A percentile compares a stretch with the other conserved stretches of the same genome.
These are phyloP conservation scores for Sclerodermus sp. DNA, from an alignment of 2,888 invertebrate genomes.

Conservation along the genomic window DNA sequence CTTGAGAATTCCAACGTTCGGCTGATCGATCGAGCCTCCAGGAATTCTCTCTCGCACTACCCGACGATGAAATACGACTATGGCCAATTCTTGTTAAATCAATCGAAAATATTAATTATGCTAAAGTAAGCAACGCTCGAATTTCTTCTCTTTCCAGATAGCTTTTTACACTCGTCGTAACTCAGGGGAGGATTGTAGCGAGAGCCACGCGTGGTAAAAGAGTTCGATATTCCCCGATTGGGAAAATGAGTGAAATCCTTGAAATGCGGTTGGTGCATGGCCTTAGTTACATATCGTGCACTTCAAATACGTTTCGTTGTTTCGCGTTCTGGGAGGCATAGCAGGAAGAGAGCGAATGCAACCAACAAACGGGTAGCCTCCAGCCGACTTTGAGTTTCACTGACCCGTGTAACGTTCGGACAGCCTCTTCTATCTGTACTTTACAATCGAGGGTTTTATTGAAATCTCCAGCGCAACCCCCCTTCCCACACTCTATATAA, in stretches of 20 bases:
- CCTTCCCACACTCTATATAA: slow-evolving; percentile 35
- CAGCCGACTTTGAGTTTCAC: slow-evolving; percentile 42
- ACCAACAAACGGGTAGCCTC: background rate
- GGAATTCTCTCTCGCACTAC: background rate
- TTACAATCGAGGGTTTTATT: slow-evolving; percentile 51
- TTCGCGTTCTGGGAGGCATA: slow-evolving; percentile 4
- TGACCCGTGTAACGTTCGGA: slow-evolving; percentile 46
- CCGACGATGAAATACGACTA: background rate
- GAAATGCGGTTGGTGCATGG: background rate
- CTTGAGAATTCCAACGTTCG: background rate
- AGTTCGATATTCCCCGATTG: too few species aligned
- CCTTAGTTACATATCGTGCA: too few species aligned
- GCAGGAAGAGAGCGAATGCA: slow-evolving; percentile 1
- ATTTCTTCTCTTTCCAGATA: too few species aligned
- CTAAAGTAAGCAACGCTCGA: too few species aligned
- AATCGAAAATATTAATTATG: too few species aligned
- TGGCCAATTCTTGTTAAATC: too few species aligned
- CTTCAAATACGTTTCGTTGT: background rate
- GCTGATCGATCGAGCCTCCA: background rate
- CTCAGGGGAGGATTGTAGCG: too few species aligned
- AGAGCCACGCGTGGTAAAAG: too few species aligned
- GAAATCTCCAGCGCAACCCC: slow-evolving; percentile 40
- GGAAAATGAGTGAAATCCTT: too few species aligned
- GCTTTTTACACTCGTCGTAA: too few species aligned
- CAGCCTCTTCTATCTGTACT: slow-evolving; percentile 45